Evolutionary conservation across 2,113 vertebrate genomes (phyloP).

Genomic region (Stomatorhinus ivindoensis): DNA sequence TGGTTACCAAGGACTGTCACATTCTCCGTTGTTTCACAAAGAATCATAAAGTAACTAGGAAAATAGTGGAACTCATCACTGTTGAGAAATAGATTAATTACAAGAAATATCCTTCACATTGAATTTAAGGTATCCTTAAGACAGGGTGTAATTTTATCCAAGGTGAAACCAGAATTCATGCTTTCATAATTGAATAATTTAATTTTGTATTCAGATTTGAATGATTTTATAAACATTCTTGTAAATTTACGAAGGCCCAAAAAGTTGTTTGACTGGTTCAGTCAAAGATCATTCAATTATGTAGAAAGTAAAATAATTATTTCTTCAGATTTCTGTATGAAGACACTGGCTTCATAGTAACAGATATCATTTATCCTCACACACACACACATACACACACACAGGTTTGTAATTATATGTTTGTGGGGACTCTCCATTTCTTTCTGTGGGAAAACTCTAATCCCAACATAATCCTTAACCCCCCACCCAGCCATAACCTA

Average conservation of each 20-base stretch:
- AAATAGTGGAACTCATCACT: background rate
- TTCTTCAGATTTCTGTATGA: background rate
- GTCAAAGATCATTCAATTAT: background rate
- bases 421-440: background rate
- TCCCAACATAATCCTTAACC: background rate
- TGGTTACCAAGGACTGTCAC: conserved; percentile 5
- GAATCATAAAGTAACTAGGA: background rate
- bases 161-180: background rate
- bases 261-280: background rate
- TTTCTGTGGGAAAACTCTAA: background rate
- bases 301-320: background rate
- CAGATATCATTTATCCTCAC: background rate
- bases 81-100: background rate
- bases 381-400: background rate
- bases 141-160: background rate
- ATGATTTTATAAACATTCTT: background rate
- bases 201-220: background rate
- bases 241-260: background rate
- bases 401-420: background rate
- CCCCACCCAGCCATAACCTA: background rate
- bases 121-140: background rate
- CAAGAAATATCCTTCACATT: background rate
- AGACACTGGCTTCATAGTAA: background rate
- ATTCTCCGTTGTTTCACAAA: background rate
- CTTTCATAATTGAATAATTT: background rate